Conservation (phyloP, 2,888 invertebrate species). For the Aphrophora alni region DNA sequence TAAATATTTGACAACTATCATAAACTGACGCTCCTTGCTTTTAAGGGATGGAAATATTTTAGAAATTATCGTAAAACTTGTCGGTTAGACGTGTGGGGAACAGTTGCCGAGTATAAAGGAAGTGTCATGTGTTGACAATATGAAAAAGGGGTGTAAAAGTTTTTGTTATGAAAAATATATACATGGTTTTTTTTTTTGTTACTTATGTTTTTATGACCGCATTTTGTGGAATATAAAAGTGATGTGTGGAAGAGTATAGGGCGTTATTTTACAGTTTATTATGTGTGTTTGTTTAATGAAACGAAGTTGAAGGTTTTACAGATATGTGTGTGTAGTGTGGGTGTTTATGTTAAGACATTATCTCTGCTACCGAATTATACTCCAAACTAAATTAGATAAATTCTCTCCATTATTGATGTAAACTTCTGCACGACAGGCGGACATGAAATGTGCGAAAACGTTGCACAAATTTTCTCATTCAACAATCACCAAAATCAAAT, state of each 20-base stretch:
- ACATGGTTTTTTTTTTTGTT: not conserved
- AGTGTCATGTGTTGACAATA: constrained; percentile 1
- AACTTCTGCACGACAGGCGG: no score
- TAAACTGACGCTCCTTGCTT: not conserved
- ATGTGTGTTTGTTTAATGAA: not conserved
- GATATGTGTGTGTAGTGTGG: no score
- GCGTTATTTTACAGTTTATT: not conserved
- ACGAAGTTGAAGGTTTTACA: no score
- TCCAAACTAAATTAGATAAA: no score
- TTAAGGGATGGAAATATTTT: not conserved
- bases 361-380: no score
- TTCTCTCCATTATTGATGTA: no score
- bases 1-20: constrained; percentile 1
- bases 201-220: not conserved
- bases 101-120: not conserved
- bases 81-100: not conserved
- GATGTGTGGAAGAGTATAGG: not conserved
- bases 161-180: not conserved
- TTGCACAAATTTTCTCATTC: no score
- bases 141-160: not conserved
- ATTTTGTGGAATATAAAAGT: not conserved
- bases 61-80: not conserved
- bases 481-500: no score
- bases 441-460: no score
- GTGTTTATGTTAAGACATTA: no score